Evolutionary conservation across 2,113 vertebrate species (phyloP), one percentile per base, ranked within the genome.

Genomic region (Pongo abelii): DNA sequence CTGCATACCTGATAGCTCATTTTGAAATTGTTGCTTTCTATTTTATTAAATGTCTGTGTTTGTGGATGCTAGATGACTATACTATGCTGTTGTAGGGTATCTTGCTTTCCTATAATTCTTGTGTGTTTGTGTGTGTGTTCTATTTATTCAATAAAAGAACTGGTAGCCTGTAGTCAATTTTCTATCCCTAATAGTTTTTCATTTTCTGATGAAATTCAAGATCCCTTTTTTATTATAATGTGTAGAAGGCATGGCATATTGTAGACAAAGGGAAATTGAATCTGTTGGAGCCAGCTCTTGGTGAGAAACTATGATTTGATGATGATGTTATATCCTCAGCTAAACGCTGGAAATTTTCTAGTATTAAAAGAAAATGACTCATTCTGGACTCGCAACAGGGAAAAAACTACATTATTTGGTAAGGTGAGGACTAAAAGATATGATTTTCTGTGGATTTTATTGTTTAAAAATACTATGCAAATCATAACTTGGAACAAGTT

Each of bases 171-270:
- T 90, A 75, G 64, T 88, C 57, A 67, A 61, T 64, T 95, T 70
- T 57, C 38, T 92, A 35, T 59, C 8, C 16, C 35, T 75, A 86
- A 80, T 40, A 83, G 18, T 67, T 22, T 94, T 96, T 93, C 40
- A 86, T 91, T 95, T 96, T 64, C 83, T 80, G 38, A 80, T 84
- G 83, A 94, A 96, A 91, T 93, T 1, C 13, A 89, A 95, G 59
- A 77, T 75, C 12, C 12, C 25, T 20, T 20, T 95, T 69, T 79
- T 69, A 72, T 61, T 85, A 40, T 52, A 85, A 85, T 78, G 25
- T 61, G 30, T 46, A 59, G 64, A 75, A 6, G 69, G 77, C 13
- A 38, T 48, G 40, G 3, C 92, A 40, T 57, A 80, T 38, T 87
- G n/a, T 78, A 52, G 61, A 30, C 61, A 64, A 92, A 92, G 57